phyloP scores from a whole-genome alignment of 2,888 invertebrate genomes.

The Troides oblongomaculatus region DNA sequence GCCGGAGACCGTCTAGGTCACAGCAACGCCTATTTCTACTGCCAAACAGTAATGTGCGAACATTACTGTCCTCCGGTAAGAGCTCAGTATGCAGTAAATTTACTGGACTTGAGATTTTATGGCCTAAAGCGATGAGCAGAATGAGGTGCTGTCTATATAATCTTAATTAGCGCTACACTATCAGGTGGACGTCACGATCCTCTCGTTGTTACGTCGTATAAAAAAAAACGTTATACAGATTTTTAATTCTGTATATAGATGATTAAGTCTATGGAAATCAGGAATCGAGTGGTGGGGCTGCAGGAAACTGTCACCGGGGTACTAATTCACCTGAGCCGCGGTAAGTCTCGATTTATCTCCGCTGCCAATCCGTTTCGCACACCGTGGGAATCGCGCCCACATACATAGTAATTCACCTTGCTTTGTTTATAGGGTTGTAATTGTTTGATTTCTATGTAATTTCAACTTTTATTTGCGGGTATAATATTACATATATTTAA shows the following conservation, averaged over 20 bases:
- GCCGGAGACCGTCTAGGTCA: too few relatives aligned
- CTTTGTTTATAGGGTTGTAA: constrained; percentile 67
- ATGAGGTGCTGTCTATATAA: too few relatives aligned
- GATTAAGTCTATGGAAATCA: constrained; percentile 42
- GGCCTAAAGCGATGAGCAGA: too few relatives aligned
- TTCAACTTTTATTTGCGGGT: constrained; percentile 39
- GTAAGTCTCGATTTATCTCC: constrained; percentile 73
- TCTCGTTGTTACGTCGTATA: too few relatives aligned
- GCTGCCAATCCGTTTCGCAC: constrained; percentile 71
- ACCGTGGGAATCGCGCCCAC: constrained; percentile 74
- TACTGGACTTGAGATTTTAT: too few relatives aligned
- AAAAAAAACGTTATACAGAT: too few relatives aligned
- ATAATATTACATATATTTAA: constrained; percentile 17
- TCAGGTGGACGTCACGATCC: too few relatives aligned
- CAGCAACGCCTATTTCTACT: too few relatives aligned
- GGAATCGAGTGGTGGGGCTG: constrained; percentile 51
- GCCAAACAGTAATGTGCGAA: too few relatives aligned
- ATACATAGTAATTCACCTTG: constrained; percentile 68
- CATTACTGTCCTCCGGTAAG: too few relatives aligned
- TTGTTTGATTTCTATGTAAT: constrained; percentile 34
- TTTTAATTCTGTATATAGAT: constrained; percentile 26
- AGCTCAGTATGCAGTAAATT: too few relatives aligned
- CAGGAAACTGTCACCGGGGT: constrained; percentile 74
- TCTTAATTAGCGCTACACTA: too few relatives aligned
- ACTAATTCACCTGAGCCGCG: constrained; percentile 70